Evolutionary conservation across 1,140 invertebrate genomes (phyloP).

Genomic region (Delia radicum): DNA sequence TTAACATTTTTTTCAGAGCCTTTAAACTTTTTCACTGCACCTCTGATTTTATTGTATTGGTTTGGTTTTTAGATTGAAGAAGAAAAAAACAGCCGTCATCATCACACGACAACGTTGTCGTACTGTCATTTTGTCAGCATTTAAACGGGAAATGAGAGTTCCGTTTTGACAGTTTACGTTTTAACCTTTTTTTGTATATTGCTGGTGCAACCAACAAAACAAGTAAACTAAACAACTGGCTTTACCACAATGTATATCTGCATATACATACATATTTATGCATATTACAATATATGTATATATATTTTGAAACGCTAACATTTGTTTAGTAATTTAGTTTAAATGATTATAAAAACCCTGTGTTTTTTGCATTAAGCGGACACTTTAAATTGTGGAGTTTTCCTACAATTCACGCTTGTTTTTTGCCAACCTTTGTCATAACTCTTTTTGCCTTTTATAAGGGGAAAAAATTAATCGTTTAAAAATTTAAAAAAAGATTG

Average conservation of each 20-base stretch:
- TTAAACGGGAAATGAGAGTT: constrained; percentile 26
- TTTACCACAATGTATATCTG: neutral
- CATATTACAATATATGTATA: too few relatives aligned
- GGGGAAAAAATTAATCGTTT: neutral
- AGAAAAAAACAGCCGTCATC: neutral
- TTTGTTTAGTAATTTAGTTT: constrained; percentile 10
- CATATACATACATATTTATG: neutral
- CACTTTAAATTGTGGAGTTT: constrained; percentile 18
- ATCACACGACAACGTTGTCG: neutral
- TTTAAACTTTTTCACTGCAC: too few relatives aligned
- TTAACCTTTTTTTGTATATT: neutral
- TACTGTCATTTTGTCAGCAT: constrained; percentile 20
- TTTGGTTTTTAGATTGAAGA: too few relatives aligned
- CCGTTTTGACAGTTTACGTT: constrained; percentile 20
- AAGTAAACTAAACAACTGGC: neutral
- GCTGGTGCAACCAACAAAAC: neutral
- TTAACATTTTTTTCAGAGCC: too few relatives aligned
- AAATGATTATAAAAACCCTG: constrained; percentile 5
- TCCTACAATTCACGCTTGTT: constrained; percentile 18
- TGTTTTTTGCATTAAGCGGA: neutral
- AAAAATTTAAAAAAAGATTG: neutral
- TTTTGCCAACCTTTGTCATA: too few relatives aligned
- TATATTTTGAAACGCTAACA: neutral
- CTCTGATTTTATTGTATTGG: too few relatives aligned
- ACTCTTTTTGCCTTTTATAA: too few relatives aligned